Conservation (phyloP, 2,113 vertebrate genomes). For the Haplotaxodon microlepis region DNA sequence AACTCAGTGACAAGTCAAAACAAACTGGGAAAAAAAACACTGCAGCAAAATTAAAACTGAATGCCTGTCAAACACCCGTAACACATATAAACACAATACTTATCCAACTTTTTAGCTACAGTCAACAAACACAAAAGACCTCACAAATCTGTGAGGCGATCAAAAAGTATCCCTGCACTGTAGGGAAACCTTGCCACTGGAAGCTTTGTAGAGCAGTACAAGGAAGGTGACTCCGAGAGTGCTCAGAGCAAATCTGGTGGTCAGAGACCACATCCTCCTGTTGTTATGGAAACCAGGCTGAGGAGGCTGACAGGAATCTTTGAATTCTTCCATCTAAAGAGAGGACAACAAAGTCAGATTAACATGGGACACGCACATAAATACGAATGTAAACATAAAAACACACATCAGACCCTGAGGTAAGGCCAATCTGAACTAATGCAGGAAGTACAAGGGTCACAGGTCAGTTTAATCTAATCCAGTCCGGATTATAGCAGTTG, state of each 20-base stretch:
- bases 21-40: neutral
- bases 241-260: conserved; percentile 55
- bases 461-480: neutral
- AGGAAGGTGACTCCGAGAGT: conserved; percentile 71
- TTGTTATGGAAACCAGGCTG: conserved; percentile 37
- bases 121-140: neutral
- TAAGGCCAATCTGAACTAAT: neutral
- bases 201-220: conserved; percentile 64
- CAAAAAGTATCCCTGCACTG: neutral
- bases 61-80: neutral
- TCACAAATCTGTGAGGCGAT: neutral
- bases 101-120: neutral
- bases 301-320: conserved; percentile 63
- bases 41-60: neutral
- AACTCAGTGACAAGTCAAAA: neutral
- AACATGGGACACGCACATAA: neutral
- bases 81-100: neutral
- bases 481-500: neutral
- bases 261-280: conserved; percentile 49
- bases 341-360: neutral
- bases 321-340: conserved; percentile 65
- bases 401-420: neutral
- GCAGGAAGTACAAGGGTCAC: neutral
- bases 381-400: neutral
- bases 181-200: conserved; percentile 32